A percentile compares a stretch with the other conserved stretches of the same genome.
These are phyloP conservation scores for Osedax fenrisi DNA, from an alignment of 2,888 invertebrate genomes.

Conservation along the genomic window DNA sequence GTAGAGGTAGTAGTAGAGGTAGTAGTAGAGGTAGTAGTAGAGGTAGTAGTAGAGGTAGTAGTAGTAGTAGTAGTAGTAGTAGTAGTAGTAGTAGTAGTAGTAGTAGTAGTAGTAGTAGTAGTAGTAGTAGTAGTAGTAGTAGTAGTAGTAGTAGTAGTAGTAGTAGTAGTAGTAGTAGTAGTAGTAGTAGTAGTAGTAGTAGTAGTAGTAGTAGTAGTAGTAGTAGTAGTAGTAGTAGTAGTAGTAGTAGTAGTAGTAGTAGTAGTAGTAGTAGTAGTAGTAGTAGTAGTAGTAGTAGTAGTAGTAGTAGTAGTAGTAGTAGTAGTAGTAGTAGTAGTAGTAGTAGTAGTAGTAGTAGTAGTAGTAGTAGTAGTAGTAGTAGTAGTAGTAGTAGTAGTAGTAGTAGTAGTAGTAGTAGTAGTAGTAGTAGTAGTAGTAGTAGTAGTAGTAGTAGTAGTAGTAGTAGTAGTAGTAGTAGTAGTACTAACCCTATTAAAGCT, in stretches of 20 bases:
- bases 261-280: conserved; percentile 71
- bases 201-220: conserved; percentile 59
- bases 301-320: conserved; percentile 47
- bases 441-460: conserved; percentile 62
- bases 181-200: conserved; percentile 69
- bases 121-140: not conserved
- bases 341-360: not conserved
- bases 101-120: not conserved
- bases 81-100: not conserved
- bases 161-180: not conserved
- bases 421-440: not conserved
- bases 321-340: conserved; percentile 83
- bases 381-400: conserved; percentile 74
- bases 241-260: conserved; percentile 57
- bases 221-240: not conserved
- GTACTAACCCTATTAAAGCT: too few relatives aligned
- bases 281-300: not conserved
- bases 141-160: not conserved
- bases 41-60: not conserved
- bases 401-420: conserved; percentile 55
- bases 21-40: not conserved
- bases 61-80: not conserved
- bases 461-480: conserved; percentile 87
- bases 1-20: not conserved
- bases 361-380: not conserved